Conservation (phyloP, 1,140 invertebrate genomes). For the Batillaria attramentaria region DNA sequence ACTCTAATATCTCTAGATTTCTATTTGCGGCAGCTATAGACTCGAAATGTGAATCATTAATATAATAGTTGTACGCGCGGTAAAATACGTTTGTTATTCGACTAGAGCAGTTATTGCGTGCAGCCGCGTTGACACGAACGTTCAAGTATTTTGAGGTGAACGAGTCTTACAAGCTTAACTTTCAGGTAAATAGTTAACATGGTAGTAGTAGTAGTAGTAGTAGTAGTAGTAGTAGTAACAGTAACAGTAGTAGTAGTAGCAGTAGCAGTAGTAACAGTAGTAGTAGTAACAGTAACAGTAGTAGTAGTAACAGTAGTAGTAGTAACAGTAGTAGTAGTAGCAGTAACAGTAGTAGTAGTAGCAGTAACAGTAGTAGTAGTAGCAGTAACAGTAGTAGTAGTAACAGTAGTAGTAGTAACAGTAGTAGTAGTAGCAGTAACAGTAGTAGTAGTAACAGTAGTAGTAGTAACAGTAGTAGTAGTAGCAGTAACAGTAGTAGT, state of each 20-base stretch:
- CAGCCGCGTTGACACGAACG: too few species aligned
- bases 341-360: neutral
- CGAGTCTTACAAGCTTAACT: too few species aligned
- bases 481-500: neutral
- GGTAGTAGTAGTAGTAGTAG: constrained; percentile 1
- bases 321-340: neutral
- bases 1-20: too few species aligned
- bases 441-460: neutral
- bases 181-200: neutral
- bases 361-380: neutral
- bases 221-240: neutral
- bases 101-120: too few species aligned
- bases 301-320: neutral
- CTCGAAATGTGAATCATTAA: too few species aligned
- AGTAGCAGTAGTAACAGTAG: neutral
- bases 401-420: neutral
- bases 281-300: neutral
- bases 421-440: neutral
- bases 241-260: neutral
- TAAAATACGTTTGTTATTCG: too few species aligned
- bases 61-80: too few species aligned
- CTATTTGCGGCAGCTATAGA: too few species aligned
- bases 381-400: neutral
- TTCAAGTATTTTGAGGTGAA: too few species aligned
- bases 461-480: neutral